Evolutionary conservation across 1,140 invertebrate genomes (phyloP), one percentile per base, ranked within the genome.

Genomic region (Drosophila mojavensis): DNA sequence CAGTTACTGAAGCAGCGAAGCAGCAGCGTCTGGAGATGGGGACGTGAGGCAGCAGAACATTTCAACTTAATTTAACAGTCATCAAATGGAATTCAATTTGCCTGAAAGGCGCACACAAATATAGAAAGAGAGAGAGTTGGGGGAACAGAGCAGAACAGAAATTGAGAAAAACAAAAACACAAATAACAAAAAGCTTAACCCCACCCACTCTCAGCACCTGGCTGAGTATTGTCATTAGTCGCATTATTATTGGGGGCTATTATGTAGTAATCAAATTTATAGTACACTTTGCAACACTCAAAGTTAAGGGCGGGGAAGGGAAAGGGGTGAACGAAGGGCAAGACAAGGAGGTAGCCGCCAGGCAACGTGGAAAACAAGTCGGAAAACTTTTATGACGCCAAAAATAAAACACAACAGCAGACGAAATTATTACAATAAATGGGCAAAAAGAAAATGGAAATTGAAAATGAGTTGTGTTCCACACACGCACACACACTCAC

Each of bases 221-320:
- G 20, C 58, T 41, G 45, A 69, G 77, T 82, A 76, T 76, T 66
- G 59, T 84, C 74, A 89, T 89, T 88, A 89, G 77, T 63, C 41
- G 75, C 78, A 67, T 89, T 89, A 89, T 85, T 89, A 89, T 89
- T 89, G 65, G 70, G 72, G 73, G 68, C 84, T 88, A 89, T 88
- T 88, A 83, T 74, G 80, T 84, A 76, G 84, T 81, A 90, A 89
- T 89, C 66, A 89, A 88, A 89, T 88, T 88, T 80, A 88, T 89
- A 81, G 80, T 73, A 67, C 69, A 63, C 58, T 72, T 75, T 65
- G 51, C 30, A 68, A 60, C 39, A 68, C 45, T 50, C 51, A 65
- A 47, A 47, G 43, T 17, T 17, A 7, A 7, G 15, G 6, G 43
- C n/a, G 43, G n/a, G 43, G 15, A 45, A n/a, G 4, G 3, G 20